phyloP scores from a whole-genome alignment of 2,888 invertebrate genomes.

The Tetranychus piercei region DNA sequence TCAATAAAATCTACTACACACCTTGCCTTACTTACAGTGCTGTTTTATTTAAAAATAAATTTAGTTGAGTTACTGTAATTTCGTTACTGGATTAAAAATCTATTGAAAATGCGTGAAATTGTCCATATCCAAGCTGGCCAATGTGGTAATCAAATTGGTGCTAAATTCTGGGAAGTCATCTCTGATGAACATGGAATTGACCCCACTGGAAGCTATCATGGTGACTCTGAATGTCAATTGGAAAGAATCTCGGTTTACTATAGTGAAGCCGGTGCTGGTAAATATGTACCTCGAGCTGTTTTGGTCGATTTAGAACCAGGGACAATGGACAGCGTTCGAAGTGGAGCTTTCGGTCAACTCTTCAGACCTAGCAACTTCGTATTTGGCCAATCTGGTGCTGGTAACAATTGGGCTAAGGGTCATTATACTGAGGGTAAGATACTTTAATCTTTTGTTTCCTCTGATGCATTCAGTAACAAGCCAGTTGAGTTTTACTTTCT shows the following conservation, averaged over 20 bases:
- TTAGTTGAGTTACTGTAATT: no score
- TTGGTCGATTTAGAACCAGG: conserved; percentile 82
- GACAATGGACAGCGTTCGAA: conserved; percentile 39
- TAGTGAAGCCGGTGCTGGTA: conserved; percentile 50
- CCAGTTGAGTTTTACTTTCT: not conserved
- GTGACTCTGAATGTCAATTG: conserved; percentile 65
- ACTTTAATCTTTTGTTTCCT: not conserved
- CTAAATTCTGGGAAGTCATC: conserved; percentile 36
- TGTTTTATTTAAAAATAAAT: no score
- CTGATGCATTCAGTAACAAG: not conserved
- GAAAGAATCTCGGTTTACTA: conserved; percentile 79
- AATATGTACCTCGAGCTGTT: conserved; percentile 81
- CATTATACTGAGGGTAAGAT: conserved; percentile 39
- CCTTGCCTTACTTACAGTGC: no score
- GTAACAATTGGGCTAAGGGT: conserved; percentile 41
- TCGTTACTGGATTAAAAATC: no score
- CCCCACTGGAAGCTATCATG: conserved; percentile 44
- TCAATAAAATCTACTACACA: no score
- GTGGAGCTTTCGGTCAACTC: conserved; percentile 38
- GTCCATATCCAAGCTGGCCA: conserved; percentile 36
- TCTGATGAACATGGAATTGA: conserved; percentile 36
- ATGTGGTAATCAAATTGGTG: conserved; percentile 39
- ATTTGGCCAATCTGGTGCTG: conserved; percentile 64
- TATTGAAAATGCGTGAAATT: conserved; percentile 32
- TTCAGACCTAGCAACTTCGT: conserved; percentile 39